phyloP scores from a whole-genome alignment of 2,113 vertebrate species.

The Ardeotis arabs region DNA sequence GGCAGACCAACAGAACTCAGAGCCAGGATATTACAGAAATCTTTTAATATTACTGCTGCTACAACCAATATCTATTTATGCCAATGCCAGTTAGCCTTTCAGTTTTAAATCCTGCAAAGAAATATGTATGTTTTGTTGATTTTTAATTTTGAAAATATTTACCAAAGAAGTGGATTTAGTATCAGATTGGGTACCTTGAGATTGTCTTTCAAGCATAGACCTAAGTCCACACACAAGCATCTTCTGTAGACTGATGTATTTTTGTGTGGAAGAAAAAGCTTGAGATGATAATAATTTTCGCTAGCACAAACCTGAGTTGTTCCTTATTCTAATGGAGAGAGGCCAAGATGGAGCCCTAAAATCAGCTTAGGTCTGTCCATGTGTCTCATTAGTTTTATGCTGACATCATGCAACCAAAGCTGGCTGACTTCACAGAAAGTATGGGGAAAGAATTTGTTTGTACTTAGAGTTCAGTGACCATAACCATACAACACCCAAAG shows the following conservation, averaged over 20 bases:
- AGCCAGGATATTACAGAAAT: background rate
- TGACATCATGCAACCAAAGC: background rate
- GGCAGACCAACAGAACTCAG: background rate
- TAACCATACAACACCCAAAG: background rate
- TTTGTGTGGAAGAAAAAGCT: background rate
- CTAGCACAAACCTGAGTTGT: background rate
- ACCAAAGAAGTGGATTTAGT: background rate
- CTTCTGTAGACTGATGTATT: background rate
- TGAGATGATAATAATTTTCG: background rate
- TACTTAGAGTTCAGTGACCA: background rate
- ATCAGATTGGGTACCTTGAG: rapidly evolving
- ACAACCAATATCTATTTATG: background rate
- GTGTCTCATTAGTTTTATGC: background rate
- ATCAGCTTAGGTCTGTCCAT: background rate
- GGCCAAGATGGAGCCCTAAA: background rate
- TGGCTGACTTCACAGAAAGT: rapidly evolving
- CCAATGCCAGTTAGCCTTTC: background rate
- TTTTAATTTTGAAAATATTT: background rate
- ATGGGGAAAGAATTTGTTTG: background rate
- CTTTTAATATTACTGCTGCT: background rate
- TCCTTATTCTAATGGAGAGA: background rate
- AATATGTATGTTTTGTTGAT: background rate
- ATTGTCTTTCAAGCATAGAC: background rate
- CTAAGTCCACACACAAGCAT: background rate
- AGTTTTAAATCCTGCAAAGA: background rate